Evolutionary conservation across 2,797 vertebrate species (phyloP).

Genomic region (Alectoris magna): DNA sequence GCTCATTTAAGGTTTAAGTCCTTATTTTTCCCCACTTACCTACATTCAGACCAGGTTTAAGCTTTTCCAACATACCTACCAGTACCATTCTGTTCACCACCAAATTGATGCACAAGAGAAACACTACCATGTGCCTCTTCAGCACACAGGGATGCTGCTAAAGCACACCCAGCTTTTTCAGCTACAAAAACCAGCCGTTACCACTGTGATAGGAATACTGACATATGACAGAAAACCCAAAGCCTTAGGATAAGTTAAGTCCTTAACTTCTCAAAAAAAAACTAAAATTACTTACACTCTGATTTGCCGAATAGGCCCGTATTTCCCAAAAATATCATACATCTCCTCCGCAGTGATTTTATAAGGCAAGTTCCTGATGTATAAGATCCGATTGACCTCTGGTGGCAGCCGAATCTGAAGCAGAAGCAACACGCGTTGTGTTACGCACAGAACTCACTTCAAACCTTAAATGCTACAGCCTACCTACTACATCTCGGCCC

Average conservation of each 20-base stretch:
- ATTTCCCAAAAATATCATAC: constrained; percentile 99
- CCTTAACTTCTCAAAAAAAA: accelerated
- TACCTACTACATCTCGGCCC: accelerated
- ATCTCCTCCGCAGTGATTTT: constrained; percentile 99
- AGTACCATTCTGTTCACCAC: not conserved
- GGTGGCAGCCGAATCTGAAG: constrained; percentile 95
- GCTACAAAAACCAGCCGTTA: not conserved
- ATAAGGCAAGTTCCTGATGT: constrained; percentile 95
- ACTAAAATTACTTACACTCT: constrained; percentile 89
- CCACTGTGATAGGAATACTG: accelerated
- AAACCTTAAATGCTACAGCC: not conserved
- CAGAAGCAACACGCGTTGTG: not conserved
- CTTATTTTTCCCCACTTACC: not conserved
- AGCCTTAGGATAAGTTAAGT: not conserved
- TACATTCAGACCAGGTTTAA: not conserved
- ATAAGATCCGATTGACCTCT: constrained; percentile 96
- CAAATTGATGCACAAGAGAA: accelerated
- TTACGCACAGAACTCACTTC: not conserved
- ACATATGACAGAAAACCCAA: accelerated
- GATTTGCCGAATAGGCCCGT: constrained; percentile 97
- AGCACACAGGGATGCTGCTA: too few relatives aligned
- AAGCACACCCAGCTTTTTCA: not conserved
- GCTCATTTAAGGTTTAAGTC: not conserved
- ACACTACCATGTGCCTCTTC: accelerated
- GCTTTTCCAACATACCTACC: not conserved